Conservation (phyloP, 2,888 invertebrate genomes). For the Agrypnus murinus region DNA sequence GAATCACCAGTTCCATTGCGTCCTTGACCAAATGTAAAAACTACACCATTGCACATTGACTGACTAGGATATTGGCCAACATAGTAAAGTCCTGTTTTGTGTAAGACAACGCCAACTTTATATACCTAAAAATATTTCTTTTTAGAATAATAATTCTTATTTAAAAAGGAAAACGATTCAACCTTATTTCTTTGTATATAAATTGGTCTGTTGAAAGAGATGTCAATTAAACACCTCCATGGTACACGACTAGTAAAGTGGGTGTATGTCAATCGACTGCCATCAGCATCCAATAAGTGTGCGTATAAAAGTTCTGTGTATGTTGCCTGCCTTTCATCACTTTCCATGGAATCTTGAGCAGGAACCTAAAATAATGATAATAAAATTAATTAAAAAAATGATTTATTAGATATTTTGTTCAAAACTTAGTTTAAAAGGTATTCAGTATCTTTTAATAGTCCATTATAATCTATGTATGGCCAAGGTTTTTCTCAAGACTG, state of each 20-base stretch:
- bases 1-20: constrained; percentile 81
- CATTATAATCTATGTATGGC: no score
- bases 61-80: constrained; percentile 82
- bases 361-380: constrained; percentile 80
- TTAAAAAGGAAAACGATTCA: no score
- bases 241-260: constrained; percentile 86
- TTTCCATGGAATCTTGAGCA: constrained; percentile 79
- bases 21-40: constrained; percentile 85
- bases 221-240: constrained; percentile 84
- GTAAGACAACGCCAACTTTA: constrained; percentile 87
- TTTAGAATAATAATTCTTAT: no score
- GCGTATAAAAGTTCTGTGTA: constrained; percentile 89
- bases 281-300: constrained; percentile 86
- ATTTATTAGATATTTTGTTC: no score
- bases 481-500: no score
- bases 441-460: no score
- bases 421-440: no score
- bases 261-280: constrained; percentile 86
- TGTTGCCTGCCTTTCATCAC: constrained; percentile 65
- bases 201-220: constrained; percentile 86
- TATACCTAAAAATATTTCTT: constrained; percentile 79
- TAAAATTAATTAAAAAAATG: no score
- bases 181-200: constrained; percentile 84
- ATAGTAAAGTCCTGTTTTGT: constrained; percentile 88
- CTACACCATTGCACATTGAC: constrained; percentile 81